A percentile compares a stretch with the other conserved stretches of the same genome.
Conservation (phyloP, 2,888 invertebrate genomes). For the Chymomyza caudatula region DNA sequence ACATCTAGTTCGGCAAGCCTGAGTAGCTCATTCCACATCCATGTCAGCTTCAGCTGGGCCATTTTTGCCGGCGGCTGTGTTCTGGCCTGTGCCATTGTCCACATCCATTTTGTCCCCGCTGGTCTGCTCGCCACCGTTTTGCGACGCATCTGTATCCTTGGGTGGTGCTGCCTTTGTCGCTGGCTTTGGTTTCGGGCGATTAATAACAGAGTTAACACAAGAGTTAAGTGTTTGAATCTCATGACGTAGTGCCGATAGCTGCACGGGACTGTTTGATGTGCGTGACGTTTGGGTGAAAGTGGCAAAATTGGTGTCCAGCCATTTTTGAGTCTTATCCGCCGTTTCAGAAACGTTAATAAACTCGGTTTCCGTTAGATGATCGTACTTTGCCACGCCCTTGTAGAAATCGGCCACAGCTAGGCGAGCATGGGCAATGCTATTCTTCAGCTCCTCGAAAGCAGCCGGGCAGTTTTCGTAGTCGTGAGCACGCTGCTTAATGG, state of each 20-base stretch:
- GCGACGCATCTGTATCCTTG: conserved; percentile 54
- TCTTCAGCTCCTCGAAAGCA: conserved; percentile 89
- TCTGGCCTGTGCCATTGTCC: conserved; percentile 45
- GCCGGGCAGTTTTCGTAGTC: conserved; percentile 90
- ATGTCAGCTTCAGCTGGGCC: conserved; percentile 71
- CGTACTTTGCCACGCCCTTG: conserved; percentile 85
- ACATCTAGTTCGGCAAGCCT: conserved; percentile 25
- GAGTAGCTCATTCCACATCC: conserved; percentile 73
- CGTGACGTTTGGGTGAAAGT: conserved; percentile 83
- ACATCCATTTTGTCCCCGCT: conserved; percentile 61
- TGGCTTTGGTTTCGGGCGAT: conserved; percentile 93
- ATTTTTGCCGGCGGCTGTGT: conserved; percentile 50
- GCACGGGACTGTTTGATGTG: conserved; percentile 86
- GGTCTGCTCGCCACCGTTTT: conserved; percentile 56
- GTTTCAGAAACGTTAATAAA: conserved; percentile 86
- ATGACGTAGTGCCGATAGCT: conserved; percentile 87
- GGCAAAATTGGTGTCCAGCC: conserved; percentile 88
- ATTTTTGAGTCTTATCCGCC: conserved; percentile 85
- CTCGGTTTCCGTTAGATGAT: conserved; percentile 90
- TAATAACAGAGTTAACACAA: conserved; percentile 86
- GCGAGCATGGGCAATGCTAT: conserved; percentile 87
- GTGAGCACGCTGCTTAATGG: conserved; percentile 88
- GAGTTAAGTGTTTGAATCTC: conserved; percentile 83
- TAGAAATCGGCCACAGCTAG: conserved; percentile 87
- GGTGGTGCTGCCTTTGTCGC: conserved; percentile 76